Conservation (phyloP, 2,888 invertebrate genomes). For the Andricus quercusramuli region DNA sequence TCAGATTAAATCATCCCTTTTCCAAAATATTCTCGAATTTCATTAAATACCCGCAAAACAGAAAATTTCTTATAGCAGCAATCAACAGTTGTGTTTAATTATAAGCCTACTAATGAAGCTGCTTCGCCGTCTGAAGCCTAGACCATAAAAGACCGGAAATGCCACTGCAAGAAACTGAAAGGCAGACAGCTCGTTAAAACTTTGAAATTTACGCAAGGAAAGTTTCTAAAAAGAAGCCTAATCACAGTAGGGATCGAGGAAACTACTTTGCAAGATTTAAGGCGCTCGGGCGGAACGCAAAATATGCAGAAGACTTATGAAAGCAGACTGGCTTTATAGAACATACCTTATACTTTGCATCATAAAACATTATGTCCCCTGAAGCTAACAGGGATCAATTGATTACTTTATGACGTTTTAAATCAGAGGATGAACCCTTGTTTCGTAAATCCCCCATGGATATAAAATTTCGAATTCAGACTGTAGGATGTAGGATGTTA, state of each 20-base stretch:
- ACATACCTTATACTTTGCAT: not conserved
- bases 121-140: not conserved
- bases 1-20: not conserved
- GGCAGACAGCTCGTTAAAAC: slow-evolving; percentile 38
- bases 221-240: slow-evolving; percentile 35
- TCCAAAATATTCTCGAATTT: not conserved
- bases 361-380: slow-evolving; percentile 12
- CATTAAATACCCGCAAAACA: not conserved
- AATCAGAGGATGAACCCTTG: not conserved
- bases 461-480: slow-evolving; percentile 16
- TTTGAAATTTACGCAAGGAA: slow-evolving; percentile 29
- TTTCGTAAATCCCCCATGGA: not conserved
- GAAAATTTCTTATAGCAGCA: not conserved
- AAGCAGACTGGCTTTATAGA: slow-evolving; percentile 25
- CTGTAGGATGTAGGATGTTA: slow-evolving; percentile 23
- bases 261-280: slow-evolving; percentile 30
- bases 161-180: slow-evolving; percentile 18
- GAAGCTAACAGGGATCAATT: slow-evolving; percentile 30
- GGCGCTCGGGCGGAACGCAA: slow-evolving; percentile 27
- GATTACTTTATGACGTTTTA: slow-evolving; percentile 24
- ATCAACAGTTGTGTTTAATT: not conserved
- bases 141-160: not conserved
- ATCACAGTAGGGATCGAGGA: slow-evolving; percentile 10
- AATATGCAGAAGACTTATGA: slow-evolving; percentile 41
- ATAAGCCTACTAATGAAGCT: slow-evolving; percentile 18